Percentiles rank a stretch among this genome's conserved stretches.
phyloP scores from a whole-genome alignment of 2,113 vertebrate genomes.

The Oreochromis spilurus region DNA sequence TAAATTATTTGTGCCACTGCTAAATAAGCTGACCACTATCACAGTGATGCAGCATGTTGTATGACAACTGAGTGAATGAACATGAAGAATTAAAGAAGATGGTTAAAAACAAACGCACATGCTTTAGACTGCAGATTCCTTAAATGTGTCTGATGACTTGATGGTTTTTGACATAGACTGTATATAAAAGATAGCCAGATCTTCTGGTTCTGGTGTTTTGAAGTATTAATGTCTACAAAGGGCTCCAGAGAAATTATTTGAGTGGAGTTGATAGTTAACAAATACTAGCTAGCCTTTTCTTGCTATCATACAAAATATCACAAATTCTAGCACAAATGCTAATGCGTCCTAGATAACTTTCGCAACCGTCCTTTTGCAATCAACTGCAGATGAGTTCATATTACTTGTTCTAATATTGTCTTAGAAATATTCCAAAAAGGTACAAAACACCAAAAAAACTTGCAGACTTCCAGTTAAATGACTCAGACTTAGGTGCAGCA shows the following conservation, averaged over 20 bases:
- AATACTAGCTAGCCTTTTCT: neutral
- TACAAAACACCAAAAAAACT: neutral
- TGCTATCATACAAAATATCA: neutral
- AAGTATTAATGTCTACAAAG: neutral
- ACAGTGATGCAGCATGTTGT: neutral
- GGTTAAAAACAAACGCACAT: neutral
- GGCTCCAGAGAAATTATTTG: neutral
- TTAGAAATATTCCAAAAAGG: neutral
- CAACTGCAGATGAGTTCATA: neutral
- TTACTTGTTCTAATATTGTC: neutral
- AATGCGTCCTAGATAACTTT: neutral
- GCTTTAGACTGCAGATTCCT: neutral
- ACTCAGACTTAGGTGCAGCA: neutral
- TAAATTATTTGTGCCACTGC: neutral
- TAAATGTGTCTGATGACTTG: neutral
- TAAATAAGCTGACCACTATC: neutral
- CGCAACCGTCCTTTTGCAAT: neutral
- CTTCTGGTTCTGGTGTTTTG: neutral
- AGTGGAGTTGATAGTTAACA: neutral
- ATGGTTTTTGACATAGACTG: neutral
- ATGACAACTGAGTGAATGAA: neutral
- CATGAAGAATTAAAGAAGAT: neutral
- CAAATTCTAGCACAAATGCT: neutral
- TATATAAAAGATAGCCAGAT: neutral
- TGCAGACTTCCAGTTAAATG: neutral